Percentiles rank a stretch among this genome's conserved stretches.
Conservation (phyloP, 2,797 vertebrate species). For the Cynodonichthys magdalenae region DNA sequence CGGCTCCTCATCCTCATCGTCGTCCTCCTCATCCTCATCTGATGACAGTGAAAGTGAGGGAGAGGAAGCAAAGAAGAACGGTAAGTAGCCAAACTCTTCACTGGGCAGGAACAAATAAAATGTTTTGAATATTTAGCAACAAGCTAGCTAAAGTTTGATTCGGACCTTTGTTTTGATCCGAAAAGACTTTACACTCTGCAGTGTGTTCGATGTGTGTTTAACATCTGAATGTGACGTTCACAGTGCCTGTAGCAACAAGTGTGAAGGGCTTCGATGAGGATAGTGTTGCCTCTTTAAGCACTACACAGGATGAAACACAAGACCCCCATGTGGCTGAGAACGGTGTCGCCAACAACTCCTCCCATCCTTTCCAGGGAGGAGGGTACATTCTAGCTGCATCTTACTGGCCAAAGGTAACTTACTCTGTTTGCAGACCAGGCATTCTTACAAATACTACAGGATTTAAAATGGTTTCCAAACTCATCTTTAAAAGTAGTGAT, state of each 20-base stretch:
- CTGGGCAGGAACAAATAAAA: neutral
- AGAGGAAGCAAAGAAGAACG: conserved; percentile 89
- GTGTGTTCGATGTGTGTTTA: neutral
- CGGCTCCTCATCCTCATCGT: conserved; percentile 92
- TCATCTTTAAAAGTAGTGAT: neutral
- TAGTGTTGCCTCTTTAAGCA: conserved; percentile 93
- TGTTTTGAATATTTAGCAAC: neutral
- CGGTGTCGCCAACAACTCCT: conserved; percentile 85
- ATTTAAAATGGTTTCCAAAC: neutral
- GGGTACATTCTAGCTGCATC: conserved; percentile 95
- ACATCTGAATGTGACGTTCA: conserved; percentile 19
- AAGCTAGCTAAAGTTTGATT: too few relatives aligned
- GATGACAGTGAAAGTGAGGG: conserved; percentile 92
- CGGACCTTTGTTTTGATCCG: neutral
- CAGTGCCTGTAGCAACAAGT: conserved; percentile 83
- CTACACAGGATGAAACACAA: conserved; percentile 92
- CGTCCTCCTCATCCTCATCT: conserved; percentile 88
- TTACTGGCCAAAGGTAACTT: conserved; percentile 96
- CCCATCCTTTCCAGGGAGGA: conserved; percentile 88
- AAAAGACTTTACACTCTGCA: neutral
- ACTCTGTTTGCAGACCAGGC: neutral
- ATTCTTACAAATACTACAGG: neutral
- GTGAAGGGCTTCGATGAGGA: conserved; percentile 96
- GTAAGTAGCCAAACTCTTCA: conserved; percentile 68
- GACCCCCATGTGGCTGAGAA: conserved; percentile 92